Percentiles rank a stretch among this genome's conserved stretches.
These are phyloP conservation scores for Azemiops feae DNA, from an alignment of 2,113 vertebrate species.

Conservation along the genomic window DNA sequence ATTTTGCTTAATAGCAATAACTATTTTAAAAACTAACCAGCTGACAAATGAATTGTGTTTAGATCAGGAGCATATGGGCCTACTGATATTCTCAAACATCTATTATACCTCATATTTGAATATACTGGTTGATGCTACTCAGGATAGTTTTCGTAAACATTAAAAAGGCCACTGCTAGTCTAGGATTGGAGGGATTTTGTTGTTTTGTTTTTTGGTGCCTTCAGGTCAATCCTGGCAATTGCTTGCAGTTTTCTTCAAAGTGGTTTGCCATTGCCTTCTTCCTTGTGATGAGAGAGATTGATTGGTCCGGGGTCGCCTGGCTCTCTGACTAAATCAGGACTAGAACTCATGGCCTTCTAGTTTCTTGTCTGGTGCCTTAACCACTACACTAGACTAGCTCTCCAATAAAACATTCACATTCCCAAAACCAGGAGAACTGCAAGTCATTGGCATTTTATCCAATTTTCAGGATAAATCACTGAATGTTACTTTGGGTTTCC, in stretches of 20 bases:
- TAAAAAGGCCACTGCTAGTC: background rate
- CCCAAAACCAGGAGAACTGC: background rate
- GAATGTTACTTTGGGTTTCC: background rate
- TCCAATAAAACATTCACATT: background rate
- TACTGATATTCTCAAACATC: background rate
- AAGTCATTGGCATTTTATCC: background rate
- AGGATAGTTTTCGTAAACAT: background rate
- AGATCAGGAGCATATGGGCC: background rate
- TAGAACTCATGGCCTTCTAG: background rate
- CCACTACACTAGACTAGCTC: background rate
- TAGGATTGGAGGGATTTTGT: background rate
- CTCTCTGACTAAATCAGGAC: background rate
- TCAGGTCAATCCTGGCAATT: background rate
- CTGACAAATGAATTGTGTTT: slow-evolving; percentile 26
- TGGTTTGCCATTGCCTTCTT: background rate
- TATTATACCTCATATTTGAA: background rate
- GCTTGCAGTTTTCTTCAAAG: background rate
- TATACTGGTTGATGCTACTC: background rate
- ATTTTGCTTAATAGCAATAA: background rate
- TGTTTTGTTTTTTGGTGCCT: background rate
- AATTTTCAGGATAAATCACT: background rate
- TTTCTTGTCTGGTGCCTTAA: background rate
- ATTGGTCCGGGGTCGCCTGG: background rate
- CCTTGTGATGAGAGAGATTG: background rate
- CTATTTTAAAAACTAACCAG: background rate